These are phyloP conservation scores for Ciconia boyciana DNA, from an alignment of 2,113 vertebrate species.

Conservation along the genomic window DNA sequence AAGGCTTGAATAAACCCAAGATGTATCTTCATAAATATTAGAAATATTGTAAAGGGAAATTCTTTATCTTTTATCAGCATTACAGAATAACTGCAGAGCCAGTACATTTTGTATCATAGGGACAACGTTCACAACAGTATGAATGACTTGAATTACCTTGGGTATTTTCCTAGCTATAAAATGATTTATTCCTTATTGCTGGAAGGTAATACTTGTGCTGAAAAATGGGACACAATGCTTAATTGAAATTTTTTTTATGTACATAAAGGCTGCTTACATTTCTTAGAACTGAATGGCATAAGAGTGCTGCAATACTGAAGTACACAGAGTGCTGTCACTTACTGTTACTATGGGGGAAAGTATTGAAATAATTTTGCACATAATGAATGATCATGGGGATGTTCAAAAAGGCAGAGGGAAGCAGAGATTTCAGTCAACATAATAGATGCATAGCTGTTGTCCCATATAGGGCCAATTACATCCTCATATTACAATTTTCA, in stretches of 20 bases:
- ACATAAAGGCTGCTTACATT: conserved; percentile 56
- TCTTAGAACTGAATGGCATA: conserved; percentile 33
- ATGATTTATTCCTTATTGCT: conserved; percentile 54
- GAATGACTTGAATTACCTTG: conserved; percentile 65
- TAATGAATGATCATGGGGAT: background rate
- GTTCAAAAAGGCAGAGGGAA: background rate
- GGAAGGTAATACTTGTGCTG: conserved; percentile 62
- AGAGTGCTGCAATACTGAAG: background rate
- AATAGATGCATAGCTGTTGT: background rate
- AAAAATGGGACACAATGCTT: conserved; percentile 60
- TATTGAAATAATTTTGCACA: conserved; percentile 41
- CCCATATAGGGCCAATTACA: background rate
- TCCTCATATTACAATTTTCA: background rate
- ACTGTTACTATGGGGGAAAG: conserved; percentile 29
- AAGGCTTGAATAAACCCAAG: conserved; percentile 31
- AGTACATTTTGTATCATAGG: conserved; percentile 18
- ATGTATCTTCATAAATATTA: conserved; percentile 59
- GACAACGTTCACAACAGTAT: conserved; percentile 42
- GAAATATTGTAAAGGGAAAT: conserved; percentile 34
- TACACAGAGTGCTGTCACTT: conserved; percentile 28
- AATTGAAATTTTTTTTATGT: conserved; percentile 56
- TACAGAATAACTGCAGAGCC: conserved; percentile 32
- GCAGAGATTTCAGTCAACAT: conserved; percentile 17
- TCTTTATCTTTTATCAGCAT: conserved; percentile 28
- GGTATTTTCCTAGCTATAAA: conserved; percentile 56